Conservation (phyloP, 1,140 invertebrate genomes). For the Eurosta solidaginis region DNA sequence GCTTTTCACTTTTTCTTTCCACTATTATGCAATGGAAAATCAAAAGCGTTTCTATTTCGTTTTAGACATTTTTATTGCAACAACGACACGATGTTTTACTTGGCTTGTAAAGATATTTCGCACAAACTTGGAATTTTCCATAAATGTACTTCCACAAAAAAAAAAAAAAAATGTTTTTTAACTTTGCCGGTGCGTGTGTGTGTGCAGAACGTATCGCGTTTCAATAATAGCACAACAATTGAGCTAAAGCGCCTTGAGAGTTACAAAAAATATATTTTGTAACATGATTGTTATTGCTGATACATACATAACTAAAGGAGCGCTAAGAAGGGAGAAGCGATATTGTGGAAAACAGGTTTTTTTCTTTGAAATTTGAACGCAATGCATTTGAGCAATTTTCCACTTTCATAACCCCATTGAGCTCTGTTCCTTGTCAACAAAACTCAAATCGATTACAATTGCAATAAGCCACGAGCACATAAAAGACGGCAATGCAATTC, state of each 20-base stretch:
- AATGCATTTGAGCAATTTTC: constrained; percentile 10
- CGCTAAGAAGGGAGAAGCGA: background rate
- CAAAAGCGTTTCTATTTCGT: no score
- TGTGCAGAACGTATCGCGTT: background rate
- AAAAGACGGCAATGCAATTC: no score
- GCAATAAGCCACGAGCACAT: constrained; percentile 23
- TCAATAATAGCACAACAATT: background rate
- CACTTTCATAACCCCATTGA: constrained; percentile 23
- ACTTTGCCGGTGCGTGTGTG: background rate
- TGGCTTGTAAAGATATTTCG: background rate
- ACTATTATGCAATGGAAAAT: no score
- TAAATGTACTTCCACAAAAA: background rate
- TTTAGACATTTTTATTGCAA: background rate
- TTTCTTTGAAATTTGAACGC: no score
- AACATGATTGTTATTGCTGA: no score
- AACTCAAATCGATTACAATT: constrained; percentile 28
- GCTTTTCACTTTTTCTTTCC: no score
- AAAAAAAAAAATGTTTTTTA: background rate
- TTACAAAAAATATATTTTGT: constrained; percentile 16
- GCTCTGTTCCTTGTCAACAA: constrained; percentile 22
- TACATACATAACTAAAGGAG: background rate
- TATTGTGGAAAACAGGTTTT: background rate
- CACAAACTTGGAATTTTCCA: background rate
- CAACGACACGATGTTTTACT: background rate
- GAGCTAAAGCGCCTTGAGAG: background rate